Conservation (phyloP, 2,113 vertebrate species). For the Cranoglanis bouderius region DNA sequence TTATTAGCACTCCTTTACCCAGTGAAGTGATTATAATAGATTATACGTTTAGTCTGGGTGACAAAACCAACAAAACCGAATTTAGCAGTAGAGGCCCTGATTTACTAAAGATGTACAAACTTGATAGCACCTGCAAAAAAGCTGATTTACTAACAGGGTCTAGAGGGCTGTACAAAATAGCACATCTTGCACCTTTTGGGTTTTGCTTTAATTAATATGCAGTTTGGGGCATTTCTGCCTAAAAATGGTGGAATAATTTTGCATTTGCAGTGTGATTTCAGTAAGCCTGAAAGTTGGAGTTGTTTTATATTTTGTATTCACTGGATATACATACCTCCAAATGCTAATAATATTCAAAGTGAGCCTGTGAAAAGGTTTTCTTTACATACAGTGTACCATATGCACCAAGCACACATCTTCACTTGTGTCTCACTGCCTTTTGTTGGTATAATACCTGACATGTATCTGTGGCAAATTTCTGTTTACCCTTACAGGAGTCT, state of each 20-base stretch:
- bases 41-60: neutral
- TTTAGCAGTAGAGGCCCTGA: neutral
- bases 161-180: neutral
- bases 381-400: neutral
- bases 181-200: neutral
- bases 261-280: neutral
- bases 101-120: neutral
- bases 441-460: neutral
- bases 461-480: neutral
- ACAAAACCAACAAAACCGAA: neutral
- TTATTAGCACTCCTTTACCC: slow-evolving; percentile 25
- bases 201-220: neutral
- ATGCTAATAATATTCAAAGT: neutral
- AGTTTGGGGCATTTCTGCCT: neutral
- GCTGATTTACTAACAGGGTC: neutral
- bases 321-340: neutral
- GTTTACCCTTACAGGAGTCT: neutral
- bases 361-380: neutral
- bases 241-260: neutral
- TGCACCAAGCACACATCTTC: neutral
- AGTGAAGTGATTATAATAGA: neutral
- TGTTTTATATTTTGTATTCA: neutral
- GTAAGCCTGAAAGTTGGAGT: neutral
- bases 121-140: neutral
- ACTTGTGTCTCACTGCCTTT: neutral